Percentiles rank a stretch among this genome's conserved stretches.
Conservation (phyloP, 2,113 vertebrate species). For the Oenanthe oenanthe region DNA sequence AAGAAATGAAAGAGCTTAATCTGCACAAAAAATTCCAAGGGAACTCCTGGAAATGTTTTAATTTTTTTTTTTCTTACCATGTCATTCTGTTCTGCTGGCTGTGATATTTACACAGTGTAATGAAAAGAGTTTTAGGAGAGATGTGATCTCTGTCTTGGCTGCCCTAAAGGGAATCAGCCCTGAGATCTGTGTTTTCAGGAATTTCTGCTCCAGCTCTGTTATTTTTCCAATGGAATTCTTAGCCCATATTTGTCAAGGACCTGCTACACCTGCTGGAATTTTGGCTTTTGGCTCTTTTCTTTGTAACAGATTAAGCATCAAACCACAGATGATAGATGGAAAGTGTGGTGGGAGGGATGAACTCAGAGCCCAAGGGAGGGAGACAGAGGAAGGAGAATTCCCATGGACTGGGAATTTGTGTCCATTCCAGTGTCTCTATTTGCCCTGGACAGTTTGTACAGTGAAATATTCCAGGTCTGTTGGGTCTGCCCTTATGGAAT, state of each 20-base stretch:
- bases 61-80: neutral
- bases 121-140: neutral
- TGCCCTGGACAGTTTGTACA: neutral
- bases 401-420: rapidly evolving
- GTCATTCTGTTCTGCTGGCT: neutral
- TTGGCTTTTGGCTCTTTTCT: neutral
- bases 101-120: neutral
- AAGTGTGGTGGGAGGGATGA: neutral
- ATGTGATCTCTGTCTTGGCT: neutral
- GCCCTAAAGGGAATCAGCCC: neutral
- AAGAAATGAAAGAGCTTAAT: neutral
- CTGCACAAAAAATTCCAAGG: neutral
- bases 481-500: neutral
- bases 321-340: neutral
- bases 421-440: neutral
- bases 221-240: neutral
- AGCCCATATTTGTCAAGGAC: neutral
- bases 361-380: neutral
- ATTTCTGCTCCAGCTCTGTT: neutral
- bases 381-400: neutral
- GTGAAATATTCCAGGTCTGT: neutral
- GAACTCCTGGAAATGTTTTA: neutral
- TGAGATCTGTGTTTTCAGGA: neutral
- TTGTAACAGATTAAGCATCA: neutral
- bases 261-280: neutral